These are phyloP conservation scores for Drosophila baimaii DNA, from an alignment of 1,140 invertebrate genomes.

Conservation along the genomic window DNA sequence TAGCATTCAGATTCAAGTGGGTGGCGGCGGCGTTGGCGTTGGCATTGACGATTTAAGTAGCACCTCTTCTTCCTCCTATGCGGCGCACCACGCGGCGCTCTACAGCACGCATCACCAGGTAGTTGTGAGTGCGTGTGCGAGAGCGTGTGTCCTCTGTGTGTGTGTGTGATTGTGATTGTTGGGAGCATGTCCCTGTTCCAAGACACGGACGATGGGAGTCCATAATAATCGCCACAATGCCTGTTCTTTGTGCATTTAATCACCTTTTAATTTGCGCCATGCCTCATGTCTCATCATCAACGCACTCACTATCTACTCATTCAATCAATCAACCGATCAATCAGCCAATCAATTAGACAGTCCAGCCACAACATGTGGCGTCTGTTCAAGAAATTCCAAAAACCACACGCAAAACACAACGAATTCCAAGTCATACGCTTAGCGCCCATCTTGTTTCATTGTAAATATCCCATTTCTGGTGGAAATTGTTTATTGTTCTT, in stretches of 20 bases:
- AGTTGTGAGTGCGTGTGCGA: slow-evolving; percentile 63
- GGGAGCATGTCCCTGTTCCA: slow-evolving; percentile 49
- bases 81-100: slow-evolving; percentile 72
- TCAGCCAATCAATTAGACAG: slow-evolving; percentile 19
- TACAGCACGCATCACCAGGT: slow-evolving; percentile 80
- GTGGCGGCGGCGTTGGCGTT: slow-evolving; percentile 51
- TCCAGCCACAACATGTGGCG: background rate
- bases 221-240: slow-evolving; percentile 26
- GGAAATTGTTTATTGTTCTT: slow-evolving; percentile 63
- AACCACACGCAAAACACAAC: slow-evolving; percentile 12
- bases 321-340: slow-evolving; percentile 24
- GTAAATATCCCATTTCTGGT: slow-evolving; percentile 31
- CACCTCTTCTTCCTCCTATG: slow-evolving; percentile 70
- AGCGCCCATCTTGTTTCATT: slow-evolving; percentile 28
- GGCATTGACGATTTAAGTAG: slow-evolving; percentile 67
- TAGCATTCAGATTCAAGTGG: slow-evolving; percentile 70
- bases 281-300: slow-evolving; percentile 29
- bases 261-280: slow-evolving; percentile 54
- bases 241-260: slow-evolving; percentile 43
- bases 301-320: slow-evolving; percentile 26
- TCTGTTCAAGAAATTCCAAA: slow-evolving; percentile 20
- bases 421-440: slow-evolving; percentile 32
- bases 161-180: slow-evolving; percentile 26
- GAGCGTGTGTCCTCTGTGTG: slow-evolving; percentile 42
- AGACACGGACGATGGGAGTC: slow-evolving; percentile 8